Conservation (phyloP, 2,888 invertebrate species). For the Polydrusus cervinus region DNA sequence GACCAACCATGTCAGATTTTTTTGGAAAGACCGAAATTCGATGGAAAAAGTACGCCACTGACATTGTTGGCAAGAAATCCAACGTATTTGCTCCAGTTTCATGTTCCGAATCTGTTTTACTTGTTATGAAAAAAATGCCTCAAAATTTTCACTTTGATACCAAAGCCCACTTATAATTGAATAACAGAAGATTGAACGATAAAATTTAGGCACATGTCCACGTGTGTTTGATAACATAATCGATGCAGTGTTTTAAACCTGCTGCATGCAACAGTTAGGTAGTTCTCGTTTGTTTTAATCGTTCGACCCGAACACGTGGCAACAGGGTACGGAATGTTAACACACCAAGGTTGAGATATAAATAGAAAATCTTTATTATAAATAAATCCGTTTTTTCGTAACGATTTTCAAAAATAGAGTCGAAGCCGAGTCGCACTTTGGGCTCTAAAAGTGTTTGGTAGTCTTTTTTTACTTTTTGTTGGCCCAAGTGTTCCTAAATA, state of each 20-base stretch:
- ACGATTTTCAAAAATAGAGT: constrained; percentile 64
- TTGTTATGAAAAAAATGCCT: constrained; percentile 27
- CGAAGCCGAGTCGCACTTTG: constrained; percentile 36
- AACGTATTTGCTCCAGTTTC: constrained; percentile 54
- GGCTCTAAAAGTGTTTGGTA: constrained; percentile 48
- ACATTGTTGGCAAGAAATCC: constrained; percentile 52
- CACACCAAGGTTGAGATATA: constrained; percentile 70
- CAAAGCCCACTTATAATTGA: constrained; percentile 4
- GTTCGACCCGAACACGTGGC: constrained; percentile 61
- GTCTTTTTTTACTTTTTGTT: constrained; percentile 53
- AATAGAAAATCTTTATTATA: constrained; percentile 71
- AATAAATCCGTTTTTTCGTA: constrained; percentile 69
- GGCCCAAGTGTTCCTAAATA: constrained; percentile 57
- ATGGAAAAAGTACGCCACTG: constrained; percentile 51
- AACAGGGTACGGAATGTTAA: constrained; percentile 68
- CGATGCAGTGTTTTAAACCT: constrained; percentile 12
- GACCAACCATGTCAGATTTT: too few species aligned
- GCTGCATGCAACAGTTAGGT: constrained; percentile 37
- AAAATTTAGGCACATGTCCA: constrained; percentile 9
- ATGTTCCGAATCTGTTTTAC: constrained; percentile 41
- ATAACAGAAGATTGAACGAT: constrained; percentile 17
- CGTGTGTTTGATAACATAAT: background rate
- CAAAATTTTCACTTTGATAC: constrained; percentile 17
- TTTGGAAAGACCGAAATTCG: background rate
- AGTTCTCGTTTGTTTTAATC: constrained; percentile 35